Conservation (phyloP, 2,113 vertebrate genomes). For the Cyprinodon tularosa region DNA sequence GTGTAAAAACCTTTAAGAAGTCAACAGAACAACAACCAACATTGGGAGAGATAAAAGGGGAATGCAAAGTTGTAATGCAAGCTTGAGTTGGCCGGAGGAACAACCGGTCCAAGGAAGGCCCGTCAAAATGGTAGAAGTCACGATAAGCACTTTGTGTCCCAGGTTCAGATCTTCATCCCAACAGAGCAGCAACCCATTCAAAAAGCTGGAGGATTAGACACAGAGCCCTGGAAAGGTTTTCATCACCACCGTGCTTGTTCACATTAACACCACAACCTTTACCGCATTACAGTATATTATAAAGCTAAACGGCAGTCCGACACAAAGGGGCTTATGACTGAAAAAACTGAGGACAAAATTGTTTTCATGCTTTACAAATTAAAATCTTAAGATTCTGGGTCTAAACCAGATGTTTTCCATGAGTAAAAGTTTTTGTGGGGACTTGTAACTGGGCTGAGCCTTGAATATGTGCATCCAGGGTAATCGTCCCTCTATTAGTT, state of each 20-base stretch:
- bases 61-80: constrained; percentile 77
- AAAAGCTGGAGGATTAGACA: not conserved
- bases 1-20: constrained; percentile 27
- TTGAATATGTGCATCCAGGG: not conserved
- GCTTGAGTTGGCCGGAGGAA: constrained; percentile 74
- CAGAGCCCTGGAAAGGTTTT: not conserved
- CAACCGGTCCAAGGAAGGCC: constrained; percentile 75
- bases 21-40: constrained; percentile 32
- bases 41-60: constrained; percentile 17
- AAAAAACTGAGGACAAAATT: no score
- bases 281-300: not conserved
- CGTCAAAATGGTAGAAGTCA: constrained; percentile 71
- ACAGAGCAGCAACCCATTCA: constrained; percentile 7
- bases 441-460: not conserved
- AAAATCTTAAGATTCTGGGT: no score
- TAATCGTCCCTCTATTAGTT: not conserved
- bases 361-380: not conserved
- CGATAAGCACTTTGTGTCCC: constrained; percentile 78
- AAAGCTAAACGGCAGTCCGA: not conserved
- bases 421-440: not conserved
- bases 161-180: constrained; percentile 60
- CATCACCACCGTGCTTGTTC: not conserved
- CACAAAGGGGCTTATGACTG: not conserved
- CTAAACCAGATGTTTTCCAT: not conserved
- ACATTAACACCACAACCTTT: not conserved